Evolutionary conservation across 2,113 vertebrate species (phyloP).

Genomic region (Ciconia stormi): DNA sequence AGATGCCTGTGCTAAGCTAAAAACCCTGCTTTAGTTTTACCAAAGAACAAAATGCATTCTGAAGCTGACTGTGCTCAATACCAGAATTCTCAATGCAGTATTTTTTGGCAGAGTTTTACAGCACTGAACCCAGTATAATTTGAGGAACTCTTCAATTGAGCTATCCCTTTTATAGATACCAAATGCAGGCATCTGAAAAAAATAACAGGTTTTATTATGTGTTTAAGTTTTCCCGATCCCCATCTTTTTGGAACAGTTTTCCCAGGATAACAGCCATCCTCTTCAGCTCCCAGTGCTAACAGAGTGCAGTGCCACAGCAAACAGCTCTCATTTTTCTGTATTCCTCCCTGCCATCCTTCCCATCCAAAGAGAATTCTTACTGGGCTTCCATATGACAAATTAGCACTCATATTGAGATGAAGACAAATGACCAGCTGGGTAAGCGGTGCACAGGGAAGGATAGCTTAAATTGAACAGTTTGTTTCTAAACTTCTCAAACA

Average conservation of each 20-base stretch:
- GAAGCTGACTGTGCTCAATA: not conserved
- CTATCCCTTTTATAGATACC: not conserved
- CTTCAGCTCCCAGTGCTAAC: not conserved
- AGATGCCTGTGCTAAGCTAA: accelerated
- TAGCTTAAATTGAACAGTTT: not conserved
- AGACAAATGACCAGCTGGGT: not conserved
- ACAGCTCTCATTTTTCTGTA: not conserved
- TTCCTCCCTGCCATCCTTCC: not conserved
- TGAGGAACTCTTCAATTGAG: not conserved
- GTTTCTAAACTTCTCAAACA: not conserved
- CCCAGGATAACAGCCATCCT: not conserved
- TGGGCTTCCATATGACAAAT: not conserved
- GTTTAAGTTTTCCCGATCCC: not conserved
- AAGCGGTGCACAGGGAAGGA: not conserved
- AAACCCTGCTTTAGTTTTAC: not conserved
- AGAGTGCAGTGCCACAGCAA: not conserved
- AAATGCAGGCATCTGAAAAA: not conserved
- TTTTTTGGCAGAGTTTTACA: not conserved
- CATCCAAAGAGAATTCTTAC: not conserved
- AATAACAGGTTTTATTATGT: accelerated
- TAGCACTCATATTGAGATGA: not conserved
- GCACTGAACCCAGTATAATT: not conserved
- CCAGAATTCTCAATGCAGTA: not conserved
- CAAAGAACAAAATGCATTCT: not conserved
- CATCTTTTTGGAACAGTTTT: not conserved